These are phyloP conservation scores for Cervus canadensis DNA, from an alignment of 2,113 vertebrate genomes.

Conservation along the genomic window DNA sequence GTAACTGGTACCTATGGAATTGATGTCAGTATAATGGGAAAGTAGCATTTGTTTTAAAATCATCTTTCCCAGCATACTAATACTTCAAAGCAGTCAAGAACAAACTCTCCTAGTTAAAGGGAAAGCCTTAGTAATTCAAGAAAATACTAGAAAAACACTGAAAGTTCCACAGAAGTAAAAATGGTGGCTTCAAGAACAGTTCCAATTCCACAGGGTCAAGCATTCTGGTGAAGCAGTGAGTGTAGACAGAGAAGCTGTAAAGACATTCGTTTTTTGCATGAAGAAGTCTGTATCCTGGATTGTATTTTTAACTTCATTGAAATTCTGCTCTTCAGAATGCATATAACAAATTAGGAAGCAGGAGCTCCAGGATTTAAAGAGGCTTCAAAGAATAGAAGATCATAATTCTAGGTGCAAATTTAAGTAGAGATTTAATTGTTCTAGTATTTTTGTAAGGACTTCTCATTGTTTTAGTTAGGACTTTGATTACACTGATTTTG, in stretches of 20 bases:
- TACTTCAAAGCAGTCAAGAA: neutral
- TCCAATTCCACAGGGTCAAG: neutral
- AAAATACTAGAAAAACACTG: constrained; percentile 4
- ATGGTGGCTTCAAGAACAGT: neutral
- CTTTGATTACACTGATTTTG: neutral
- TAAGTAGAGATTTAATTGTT: neutral
- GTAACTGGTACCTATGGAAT: neutral
- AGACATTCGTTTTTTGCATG: neutral
- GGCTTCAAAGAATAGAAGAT: neutral
- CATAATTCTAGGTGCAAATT: neutral
- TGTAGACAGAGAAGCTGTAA: neutral
- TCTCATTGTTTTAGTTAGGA: constrained; percentile 3
- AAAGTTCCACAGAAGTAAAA: neutral
- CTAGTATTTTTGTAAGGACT: neutral
- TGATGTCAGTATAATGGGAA: neutral
- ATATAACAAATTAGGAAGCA: neutral
- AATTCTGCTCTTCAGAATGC: neutral
- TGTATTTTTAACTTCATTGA: constrained; percentile 6
- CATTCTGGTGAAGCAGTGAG: neutral
- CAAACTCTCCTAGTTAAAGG: neutral
- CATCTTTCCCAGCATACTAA: neutral
- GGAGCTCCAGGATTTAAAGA: neutral
- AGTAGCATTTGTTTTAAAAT: neutral
- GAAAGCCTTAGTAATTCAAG: neutral
- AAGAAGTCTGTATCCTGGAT: neutral